These are phyloP conservation scores for Coleophora deauratella DNA, from an alignment of 2,888 invertebrate genomes.

Conservation along the genomic window DNA sequence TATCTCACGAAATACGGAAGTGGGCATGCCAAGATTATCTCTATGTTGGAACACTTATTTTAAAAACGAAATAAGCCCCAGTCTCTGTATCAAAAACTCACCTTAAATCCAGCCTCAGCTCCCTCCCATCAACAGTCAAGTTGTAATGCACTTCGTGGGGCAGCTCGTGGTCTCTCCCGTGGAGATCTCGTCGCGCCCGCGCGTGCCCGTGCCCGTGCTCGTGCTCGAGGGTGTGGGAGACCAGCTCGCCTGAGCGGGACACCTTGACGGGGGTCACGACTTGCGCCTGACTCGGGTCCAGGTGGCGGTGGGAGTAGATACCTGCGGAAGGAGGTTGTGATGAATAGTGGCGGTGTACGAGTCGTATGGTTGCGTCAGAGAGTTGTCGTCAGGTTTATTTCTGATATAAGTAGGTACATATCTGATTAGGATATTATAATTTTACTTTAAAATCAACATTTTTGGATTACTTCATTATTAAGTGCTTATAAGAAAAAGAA, in stretches of 20 bases:
- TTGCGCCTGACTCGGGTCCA: slow-evolving; percentile 69
- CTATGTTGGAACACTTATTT: too few species aligned
- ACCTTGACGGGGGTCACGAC: slow-evolving; percentile 77
- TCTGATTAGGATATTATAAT: too few species aligned
- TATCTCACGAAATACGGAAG: too few species aligned
- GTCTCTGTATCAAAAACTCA: slow-evolving; percentile 22
- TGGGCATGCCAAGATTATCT: too few species aligned
- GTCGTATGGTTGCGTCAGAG: too few species aligned
- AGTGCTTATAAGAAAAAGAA: too few species aligned
- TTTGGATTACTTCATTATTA: too few species aligned
- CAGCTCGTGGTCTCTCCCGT: slow-evolving; percentile 38
- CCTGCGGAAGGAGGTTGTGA: slow-evolving; percentile 31
- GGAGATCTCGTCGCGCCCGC: slow-evolving; percentile 65
- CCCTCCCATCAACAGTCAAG: slow-evolving; percentile 57
- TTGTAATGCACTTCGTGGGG: slow-evolving; percentile 60
- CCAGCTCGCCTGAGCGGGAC: slow-evolving; percentile 66
- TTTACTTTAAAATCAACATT: too few species aligned
- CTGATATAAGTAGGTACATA: too few species aligned
- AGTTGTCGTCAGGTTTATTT: too few species aligned
- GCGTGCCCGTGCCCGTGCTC: slow-evolving; percentile 65
- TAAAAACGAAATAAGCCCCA: too few species aligned
- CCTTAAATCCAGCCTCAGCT: slow-evolving; percentile 64
- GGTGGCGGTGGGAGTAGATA: slow-evolving; percentile 63
- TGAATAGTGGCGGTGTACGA: slow-evolving; percentile 15
- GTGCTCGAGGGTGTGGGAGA: slow-evolving; percentile 72